These are phyloP conservation scores for Cryptocephalus primarius DNA, from an alignment of 2,888 invertebrate species.

Conservation along the genomic window DNA sequence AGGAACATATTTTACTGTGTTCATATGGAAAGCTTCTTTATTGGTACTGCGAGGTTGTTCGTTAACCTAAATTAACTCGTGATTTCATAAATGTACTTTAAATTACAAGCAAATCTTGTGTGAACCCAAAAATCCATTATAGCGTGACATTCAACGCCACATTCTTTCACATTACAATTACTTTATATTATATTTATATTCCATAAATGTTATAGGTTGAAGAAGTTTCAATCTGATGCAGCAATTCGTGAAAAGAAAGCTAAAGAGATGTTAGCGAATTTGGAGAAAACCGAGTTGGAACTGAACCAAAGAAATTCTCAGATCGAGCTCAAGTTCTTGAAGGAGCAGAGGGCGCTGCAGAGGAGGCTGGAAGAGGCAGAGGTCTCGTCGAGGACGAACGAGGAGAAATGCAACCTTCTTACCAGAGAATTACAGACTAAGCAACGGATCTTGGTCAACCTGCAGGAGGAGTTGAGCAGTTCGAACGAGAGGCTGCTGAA, in stretches of 20 bases:
- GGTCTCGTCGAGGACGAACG: slow-evolving; percentile 55
- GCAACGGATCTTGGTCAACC: slow-evolving; percentile 52
- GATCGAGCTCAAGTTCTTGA: slow-evolving; percentile 58
- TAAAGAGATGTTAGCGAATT: slow-evolving; percentile 63
- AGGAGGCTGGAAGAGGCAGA: slow-evolving; percentile 51
- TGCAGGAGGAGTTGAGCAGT: slow-evolving; percentile 57
- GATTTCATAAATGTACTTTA: no score
- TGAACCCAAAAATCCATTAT: not conserved
- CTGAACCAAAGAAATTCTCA: slow-evolving; percentile 59
- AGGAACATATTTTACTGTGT: no score
- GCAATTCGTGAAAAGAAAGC: slow-evolving; percentile 61
- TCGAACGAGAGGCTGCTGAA: slow-evolving; percentile 55
- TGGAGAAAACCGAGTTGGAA: slow-evolving; percentile 70
- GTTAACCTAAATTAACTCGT: no score
- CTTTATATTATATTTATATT: no score
- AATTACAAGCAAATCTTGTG: no score
- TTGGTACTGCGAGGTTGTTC: no score
- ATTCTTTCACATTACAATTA: no score
- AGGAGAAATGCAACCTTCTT: slow-evolving; percentile 51
- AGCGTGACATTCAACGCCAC: not conserved
- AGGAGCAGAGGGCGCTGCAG: slow-evolving; percentile 42
- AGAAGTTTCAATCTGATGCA: slow-evolving; percentile 60
- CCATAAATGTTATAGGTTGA: slow-evolving; percentile 39
- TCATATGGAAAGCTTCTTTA: no score
- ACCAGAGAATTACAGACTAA: slow-evolving; percentile 56